phyloP scores from a whole-genome alignment of 2,888 invertebrate genomes.

The Caenorhabditis doughertyi region DNA sequence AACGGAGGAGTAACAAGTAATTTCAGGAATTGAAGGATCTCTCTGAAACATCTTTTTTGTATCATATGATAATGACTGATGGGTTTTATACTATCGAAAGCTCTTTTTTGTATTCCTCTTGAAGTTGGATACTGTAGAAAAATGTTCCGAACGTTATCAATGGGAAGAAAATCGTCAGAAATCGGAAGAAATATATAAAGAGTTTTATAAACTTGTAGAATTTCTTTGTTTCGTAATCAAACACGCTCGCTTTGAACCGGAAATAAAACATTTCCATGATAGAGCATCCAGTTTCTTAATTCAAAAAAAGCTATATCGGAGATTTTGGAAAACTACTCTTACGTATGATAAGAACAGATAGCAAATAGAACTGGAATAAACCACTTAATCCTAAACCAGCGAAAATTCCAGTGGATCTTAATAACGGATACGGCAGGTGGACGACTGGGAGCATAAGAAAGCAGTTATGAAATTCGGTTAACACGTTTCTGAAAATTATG shows the following conservation, averaged over 20 bases:
- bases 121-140: conserved; percentile 36
- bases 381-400: conserved; percentile 32
- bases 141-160: conserved; percentile 17
- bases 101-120: conserved; percentile 40
- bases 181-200: conserved; percentile 7
- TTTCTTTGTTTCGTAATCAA: neutral
- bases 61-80: neutral
- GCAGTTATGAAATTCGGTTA: conserved; percentile 28
- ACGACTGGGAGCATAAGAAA: conserved; percentile 43
- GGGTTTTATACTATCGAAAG: neutral
- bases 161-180: conserved; percentile 19
- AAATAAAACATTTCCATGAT: conserved; percentile 48
- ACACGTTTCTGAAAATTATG: conserved; percentile 14
- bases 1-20: conserved; percentile 38
- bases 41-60: neutral
- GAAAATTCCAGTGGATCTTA: conserved; percentile 26
- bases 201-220: conserved; percentile 12
- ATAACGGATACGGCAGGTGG: conserved; percentile 36
- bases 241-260: conserved; percentile 31
- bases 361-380: conserved; percentile 35
- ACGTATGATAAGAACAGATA: conserved; percentile 34
- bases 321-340: too few relatives aligned
- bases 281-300: conserved; percentile 40
- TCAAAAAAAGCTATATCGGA: too few relatives aligned
- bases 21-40: conserved; percentile 18